Evolutionary conservation across 2,113 vertebrate genomes (phyloP), one percentile per base, ranked within the genome.

Genomic region (Silurus meridionalis): DNA sequence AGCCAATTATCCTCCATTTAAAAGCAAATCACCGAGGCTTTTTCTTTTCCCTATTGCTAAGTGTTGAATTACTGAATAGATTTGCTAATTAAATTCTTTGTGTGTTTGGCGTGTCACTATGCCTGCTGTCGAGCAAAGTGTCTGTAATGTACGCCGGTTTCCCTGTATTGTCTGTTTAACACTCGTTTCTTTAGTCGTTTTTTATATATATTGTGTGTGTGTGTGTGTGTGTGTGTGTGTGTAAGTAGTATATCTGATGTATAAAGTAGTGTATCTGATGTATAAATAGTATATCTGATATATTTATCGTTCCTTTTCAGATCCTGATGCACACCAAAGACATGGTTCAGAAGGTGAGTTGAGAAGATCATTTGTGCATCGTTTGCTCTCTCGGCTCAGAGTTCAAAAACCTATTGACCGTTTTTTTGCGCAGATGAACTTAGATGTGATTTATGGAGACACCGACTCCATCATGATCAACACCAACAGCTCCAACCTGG

Each of bases 381-480:
- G 78, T 0, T 11, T 58, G 1, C 55, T 28, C 21, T 15, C 13
- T 83, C 15, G 37, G 46, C 48, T 74, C 55, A n/a, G 9, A 46
- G 3, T 66, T n/a, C 13, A 1, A 75, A 52, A 7, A 5, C n/a
- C 13, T 53, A 60, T 83, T 53, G 15, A 48, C 28, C 1, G 37
- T 83, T 46, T 37, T 79, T 15, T 7, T 85, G 55, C 0, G 86
- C 92, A 99, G 98, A 99, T 99, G 97, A 99, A 98, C 91, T 95
- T 99, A 86, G 98, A 99, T 90, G 98, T 99, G 84, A 99, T 99
- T 92, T 99, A 99, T 81, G 98, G 98, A 88, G 98, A 99, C 91
- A 99, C 98, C 0, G 98, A 99, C 94, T 99, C 98, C 87, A 99
- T 99, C 90, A 99, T 99, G 98, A 99, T 99, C 92, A 99, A 99